Evolutionary conservation across 2,113 vertebrate genomes (phyloP).

Genomic region (Candoia aspera): DNA sequence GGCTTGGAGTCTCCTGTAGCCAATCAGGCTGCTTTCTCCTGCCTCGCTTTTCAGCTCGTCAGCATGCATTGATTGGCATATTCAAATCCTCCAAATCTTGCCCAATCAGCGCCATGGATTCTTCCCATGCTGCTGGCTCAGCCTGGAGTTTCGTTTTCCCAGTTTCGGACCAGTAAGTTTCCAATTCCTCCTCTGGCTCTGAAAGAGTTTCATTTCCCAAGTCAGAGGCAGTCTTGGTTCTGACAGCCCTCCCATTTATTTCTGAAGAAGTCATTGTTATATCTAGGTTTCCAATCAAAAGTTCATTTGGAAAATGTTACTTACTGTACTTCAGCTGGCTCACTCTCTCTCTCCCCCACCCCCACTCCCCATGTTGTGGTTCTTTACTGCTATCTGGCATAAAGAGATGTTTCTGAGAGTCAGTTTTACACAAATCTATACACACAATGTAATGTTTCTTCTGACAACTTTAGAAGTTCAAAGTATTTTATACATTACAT

Average conservation of each 20-base stretch:
- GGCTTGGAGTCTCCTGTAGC: too few species aligned
- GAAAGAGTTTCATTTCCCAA: too few species aligned
- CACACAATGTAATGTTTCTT: constrained; percentile 51
- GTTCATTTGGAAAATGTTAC: background rate
- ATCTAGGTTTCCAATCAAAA: background rate
- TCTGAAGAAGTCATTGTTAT: background rate
- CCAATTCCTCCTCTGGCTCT: too few species aligned
- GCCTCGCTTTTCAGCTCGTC: too few species aligned
- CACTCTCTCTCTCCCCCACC: background rate
- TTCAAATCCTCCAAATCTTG: too few species aligned
- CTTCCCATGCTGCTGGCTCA: too few species aligned
- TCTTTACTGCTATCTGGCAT: constrained; percentile 60
- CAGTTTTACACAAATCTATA: constrained; percentile 13
- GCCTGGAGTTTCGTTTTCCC: too few species aligned
- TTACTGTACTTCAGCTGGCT: background rate
- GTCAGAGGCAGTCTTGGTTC: too few species aligned
- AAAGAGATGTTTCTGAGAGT: constrained; percentile 19
- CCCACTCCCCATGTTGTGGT: constrained; percentile 26
- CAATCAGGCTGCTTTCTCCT: too few species aligned
- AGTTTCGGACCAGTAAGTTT: too few species aligned
- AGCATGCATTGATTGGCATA: too few species aligned
- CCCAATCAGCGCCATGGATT: too few species aligned
- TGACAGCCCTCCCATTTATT: background rate
- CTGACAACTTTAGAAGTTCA: constrained; percentile 16
- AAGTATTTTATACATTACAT: background rate